Evolutionary conservation across 1,140 invertebrate species (phyloP).

Genomic region (Teleopsis dalmanni): DNA sequence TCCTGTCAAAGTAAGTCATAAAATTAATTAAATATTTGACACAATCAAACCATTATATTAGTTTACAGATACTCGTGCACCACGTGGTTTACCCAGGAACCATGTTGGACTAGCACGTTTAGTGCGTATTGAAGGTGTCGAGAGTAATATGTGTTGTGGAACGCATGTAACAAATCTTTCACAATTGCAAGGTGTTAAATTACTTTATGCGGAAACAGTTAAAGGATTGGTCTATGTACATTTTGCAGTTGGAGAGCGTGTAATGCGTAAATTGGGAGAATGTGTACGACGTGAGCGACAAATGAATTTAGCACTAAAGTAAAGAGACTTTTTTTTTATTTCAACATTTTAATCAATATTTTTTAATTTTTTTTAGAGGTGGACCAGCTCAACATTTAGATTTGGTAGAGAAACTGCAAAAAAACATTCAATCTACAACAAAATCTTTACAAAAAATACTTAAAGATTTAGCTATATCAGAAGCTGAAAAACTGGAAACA

Average conservation of each 20-base stretch:
- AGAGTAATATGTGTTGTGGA: conserved; percentile 78
- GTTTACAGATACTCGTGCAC: conserved; percentile 32
- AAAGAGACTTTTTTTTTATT: conserved; percentile 7
- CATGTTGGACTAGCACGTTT: conserved; percentile 64
- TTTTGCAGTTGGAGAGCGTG: conserved; percentile 65
- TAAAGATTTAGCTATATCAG: conserved; percentile 57
- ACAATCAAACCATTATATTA: conserved; percentile 4
- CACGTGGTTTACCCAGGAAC: conserved; percentile 65
- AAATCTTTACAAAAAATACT: conserved; percentile 58
- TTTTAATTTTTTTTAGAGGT: conserved; percentile 48
- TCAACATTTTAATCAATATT: neutral
- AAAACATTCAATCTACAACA: conserved; percentile 54
- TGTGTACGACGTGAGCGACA: conserved; percentile 59
- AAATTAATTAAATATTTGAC: neutral
- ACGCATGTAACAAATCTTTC: conserved; percentile 72
- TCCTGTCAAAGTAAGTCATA: conserved; percentile 20
- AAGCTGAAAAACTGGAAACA: conserved; percentile 55
- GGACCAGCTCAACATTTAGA: conserved; percentile 59
- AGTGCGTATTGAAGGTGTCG: conserved; percentile 62
- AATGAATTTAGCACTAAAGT: conserved; percentile 54
- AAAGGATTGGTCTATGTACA: conserved; percentile 57
- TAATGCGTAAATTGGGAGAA: conserved; percentile 52
- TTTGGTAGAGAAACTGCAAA: conserved; percentile 63
- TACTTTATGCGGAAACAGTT: conserved; percentile 61
- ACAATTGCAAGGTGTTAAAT: conserved; percentile 71